phyloP scores from a whole-genome alignment of 2,888 invertebrate genomes.

The Lamproptera curius region DNA sequence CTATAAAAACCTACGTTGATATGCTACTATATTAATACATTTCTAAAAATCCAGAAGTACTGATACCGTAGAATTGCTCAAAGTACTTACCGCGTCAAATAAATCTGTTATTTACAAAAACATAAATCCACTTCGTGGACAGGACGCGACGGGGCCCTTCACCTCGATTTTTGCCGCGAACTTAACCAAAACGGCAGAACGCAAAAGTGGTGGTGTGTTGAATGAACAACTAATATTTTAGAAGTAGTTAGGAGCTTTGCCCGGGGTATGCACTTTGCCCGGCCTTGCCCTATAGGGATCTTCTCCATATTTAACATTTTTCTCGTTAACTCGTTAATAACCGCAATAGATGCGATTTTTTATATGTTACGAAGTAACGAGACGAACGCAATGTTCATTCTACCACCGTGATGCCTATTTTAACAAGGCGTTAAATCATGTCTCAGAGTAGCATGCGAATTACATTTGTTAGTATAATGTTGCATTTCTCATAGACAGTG shows the following conservation, averaged over 20 bases:
- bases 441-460: not conserved
- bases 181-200: slow-evolving; percentile 23
- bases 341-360: not conserved
- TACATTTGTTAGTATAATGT: not conserved
- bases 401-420: not conserved
- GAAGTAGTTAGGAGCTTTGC: slow-evolving; percentile 23
- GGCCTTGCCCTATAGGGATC: slow-evolving; percentile 10
- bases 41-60: too few relatives aligned
- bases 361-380: not conserved
- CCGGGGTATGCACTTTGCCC: slow-evolving; percentile 20
- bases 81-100: too few relatives aligned
- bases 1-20: too few relatives aligned
- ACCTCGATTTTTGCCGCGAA: slow-evolving; percentile 19
- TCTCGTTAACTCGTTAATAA: not conserved
- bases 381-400: not conserved
- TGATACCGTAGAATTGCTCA: too few relatives aligned
- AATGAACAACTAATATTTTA: too few relatives aligned
- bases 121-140: slow-evolving; percentile 13
- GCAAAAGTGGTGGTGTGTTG: slow-evolving; percentile 16
- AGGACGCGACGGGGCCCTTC: slow-evolving; percentile 19
- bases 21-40: too few relatives aligned
- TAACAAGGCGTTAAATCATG: not conserved
- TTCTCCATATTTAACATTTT: not conserved
- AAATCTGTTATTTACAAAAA: too few relatives aligned
- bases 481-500: not conserved